Percentiles rank a stretch among this genome's conserved stretches.
phyloP scores from a whole-genome alignment of 2,888 invertebrate genomes.

The Timema podura region DNA sequence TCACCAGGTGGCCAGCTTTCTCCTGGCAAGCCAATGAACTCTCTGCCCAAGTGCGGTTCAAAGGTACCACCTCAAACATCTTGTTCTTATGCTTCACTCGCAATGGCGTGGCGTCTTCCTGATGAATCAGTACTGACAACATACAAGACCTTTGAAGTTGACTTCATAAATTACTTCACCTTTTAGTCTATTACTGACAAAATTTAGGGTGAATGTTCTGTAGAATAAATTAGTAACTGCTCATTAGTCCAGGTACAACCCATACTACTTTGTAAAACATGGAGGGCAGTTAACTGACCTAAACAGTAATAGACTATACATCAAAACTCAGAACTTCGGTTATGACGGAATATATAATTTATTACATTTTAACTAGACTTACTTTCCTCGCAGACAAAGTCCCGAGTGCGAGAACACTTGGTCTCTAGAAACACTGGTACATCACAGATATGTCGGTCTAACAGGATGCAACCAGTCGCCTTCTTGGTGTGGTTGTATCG shows the following conservation, averaged over 20 bases:
- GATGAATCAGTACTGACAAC: neutral
- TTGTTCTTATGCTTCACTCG: neutral
- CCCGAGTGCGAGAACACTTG: neutral
- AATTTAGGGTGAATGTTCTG: too few relatives aligned
- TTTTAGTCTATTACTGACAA: too few relatives aligned
- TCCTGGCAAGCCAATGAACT: neutral
- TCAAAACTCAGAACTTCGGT: too few relatives aligned
- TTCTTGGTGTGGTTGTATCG: neutral
- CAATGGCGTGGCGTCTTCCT: neutral
- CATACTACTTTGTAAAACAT: too few relatives aligned
- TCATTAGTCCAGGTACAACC: too few relatives aligned
- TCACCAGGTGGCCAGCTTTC: neutral
- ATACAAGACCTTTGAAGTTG: neutral
- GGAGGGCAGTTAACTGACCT: too few relatives aligned
- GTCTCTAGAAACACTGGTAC: neutral
- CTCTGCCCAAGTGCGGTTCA: neutral
- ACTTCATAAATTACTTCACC: too few relatives aligned
- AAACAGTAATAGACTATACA: too few relatives aligned
- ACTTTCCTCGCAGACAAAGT: neutral
- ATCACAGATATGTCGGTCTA: slow-evolving; percentile 2
- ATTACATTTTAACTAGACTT: neutral
- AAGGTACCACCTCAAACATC: slow-evolving; percentile 2
- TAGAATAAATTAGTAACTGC: too few relatives aligned
- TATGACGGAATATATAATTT: too few relatives aligned
- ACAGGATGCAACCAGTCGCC: neutral